Evolutionary conservation across 2,797 vertebrate genomes (phyloP), one percentile per base, ranked within the genome.

Genomic region (Megalops cyprinoides): DNA sequence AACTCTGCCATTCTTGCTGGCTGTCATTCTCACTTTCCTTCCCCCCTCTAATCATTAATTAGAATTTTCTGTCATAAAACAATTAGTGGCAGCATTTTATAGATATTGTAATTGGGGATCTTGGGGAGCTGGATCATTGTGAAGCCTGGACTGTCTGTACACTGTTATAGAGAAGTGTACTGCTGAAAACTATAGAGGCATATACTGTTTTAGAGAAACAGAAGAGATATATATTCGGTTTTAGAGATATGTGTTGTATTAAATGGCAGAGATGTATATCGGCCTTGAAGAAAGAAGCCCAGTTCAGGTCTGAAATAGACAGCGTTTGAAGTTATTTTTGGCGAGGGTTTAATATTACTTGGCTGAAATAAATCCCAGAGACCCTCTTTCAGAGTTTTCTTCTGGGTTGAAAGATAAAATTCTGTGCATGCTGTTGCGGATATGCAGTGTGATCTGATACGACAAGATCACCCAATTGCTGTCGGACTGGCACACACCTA

Each of bases 291-390:
- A 81, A 76, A 81, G 75, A 56, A 65, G 56, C 56, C 28, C 56
- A 75, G 79, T 75, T 60, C 56, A 75, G 79, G 53, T 76, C 46
- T 80, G 73, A 80, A 80, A 80, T 80, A 67, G 31, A 67, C 46
- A 37, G 25, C 67, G 74, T 81, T 76, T 74, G 74, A 81, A 81
- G 80, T 81, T 81, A 77, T 81, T 81, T 81, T 74, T 81, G 80
- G 80, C 48, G 39, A 55, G 49, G 58, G 74, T 76, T 76, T 81
- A 53, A 76, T 81, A 69, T 76, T 76, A 25, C 74, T 31, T 51
- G 46, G 80, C 74, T 81, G 74, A 77, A 81, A 81, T 60, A 76
- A 80, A 75, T 80, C 73, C 31, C 34, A 56, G 46, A 80, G 71
- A 76, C 48, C 67, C 18, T 39, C 67, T 69, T 76, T 74, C 48